A percentile compares a stretch with the other conserved stretches of the same genome.
These are phyloP conservation scores for Allobates femoralis DNA, from an alignment of 2,797 vertebrate species.

Conservation along the genomic window DNA sequence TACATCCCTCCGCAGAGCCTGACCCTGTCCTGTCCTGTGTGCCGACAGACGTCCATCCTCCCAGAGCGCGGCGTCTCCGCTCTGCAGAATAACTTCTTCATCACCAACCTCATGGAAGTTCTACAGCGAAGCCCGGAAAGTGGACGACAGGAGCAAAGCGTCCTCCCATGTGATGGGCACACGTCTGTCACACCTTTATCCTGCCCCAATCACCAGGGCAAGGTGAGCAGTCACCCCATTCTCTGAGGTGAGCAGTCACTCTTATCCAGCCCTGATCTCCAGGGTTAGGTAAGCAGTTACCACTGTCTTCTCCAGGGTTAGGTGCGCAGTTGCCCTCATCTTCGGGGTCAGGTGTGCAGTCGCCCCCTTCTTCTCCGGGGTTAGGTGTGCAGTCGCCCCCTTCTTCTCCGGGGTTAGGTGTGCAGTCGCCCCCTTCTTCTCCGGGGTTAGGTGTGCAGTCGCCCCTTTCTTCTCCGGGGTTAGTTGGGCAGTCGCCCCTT, in stretches of 20 bases:
- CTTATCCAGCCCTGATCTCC: background rate
- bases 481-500: background rate
- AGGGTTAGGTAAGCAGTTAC: background rate
- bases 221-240: constrained; percentile 74
- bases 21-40: constrained; percentile 94
- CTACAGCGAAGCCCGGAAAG: constrained; percentile 88
- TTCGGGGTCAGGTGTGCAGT: constrained; percentile 88
- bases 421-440: background rate
- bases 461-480: background rate
- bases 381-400: background rate
- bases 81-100: constrained; percentile 96
- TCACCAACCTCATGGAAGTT: constrained; percentile 96
- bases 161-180: constrained; percentile 83
- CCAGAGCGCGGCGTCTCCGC: constrained; percentile 92
- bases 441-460: background rate
- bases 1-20: constrained; percentile 96
- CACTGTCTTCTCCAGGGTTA: background rate
- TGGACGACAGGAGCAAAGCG: constrained; percentile 77
- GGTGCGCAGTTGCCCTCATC: constrained; percentile 82
- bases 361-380: background rate
- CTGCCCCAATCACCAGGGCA: constrained; percentile 96
- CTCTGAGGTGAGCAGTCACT: background rate
- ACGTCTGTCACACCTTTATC: constrained; percentile 86
- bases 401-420: background rate
- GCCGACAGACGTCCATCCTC: constrained; percentile 94